Conservation (phyloP, 2,113 vertebrate genomes). For the Dasyprocta punctata region DNA sequence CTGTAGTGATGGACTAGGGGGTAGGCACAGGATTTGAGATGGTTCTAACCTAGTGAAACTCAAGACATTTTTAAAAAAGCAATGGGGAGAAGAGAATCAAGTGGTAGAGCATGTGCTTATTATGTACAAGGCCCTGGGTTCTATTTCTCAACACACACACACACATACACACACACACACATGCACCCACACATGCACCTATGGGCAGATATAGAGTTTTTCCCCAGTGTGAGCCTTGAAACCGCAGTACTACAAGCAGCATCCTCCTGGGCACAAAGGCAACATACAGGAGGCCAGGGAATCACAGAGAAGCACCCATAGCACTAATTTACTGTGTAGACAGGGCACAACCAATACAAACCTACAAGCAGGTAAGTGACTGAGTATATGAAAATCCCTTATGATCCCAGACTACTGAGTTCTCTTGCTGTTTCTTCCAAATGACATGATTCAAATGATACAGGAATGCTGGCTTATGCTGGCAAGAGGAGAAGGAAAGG, state of each 20-base stretch:
- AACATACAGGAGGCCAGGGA: rapidly evolving
- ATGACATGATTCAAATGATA: neutral
- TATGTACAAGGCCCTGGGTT: neutral
- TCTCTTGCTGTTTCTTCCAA: neutral
- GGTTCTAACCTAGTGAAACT: neutral
- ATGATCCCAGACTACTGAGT: rapidly evolving
- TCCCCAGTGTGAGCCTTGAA: too few species aligned
- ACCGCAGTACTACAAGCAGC: rapidly evolving
- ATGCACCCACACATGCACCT: neutral
- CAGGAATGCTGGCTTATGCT: neutral
- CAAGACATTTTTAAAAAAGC: neutral
- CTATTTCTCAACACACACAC: neutral
- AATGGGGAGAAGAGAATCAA: neutral
- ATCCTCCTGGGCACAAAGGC: neutral
- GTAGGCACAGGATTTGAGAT: neutral
- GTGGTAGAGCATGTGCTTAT: neutral
- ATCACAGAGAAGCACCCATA: neutral
- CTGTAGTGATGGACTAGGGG: too few species aligned
- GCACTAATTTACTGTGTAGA: rapidly evolving
- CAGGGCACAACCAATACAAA: rapidly evolving
- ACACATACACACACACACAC: neutral
- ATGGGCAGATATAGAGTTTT: neutral
- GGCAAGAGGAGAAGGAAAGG: too few species aligned
- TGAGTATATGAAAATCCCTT: neutral
- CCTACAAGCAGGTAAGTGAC: rapidly evolving